phyloP scores from a whole-genome alignment of 1,140 invertebrate species.

The Drosophila punjabiensis region DNA sequence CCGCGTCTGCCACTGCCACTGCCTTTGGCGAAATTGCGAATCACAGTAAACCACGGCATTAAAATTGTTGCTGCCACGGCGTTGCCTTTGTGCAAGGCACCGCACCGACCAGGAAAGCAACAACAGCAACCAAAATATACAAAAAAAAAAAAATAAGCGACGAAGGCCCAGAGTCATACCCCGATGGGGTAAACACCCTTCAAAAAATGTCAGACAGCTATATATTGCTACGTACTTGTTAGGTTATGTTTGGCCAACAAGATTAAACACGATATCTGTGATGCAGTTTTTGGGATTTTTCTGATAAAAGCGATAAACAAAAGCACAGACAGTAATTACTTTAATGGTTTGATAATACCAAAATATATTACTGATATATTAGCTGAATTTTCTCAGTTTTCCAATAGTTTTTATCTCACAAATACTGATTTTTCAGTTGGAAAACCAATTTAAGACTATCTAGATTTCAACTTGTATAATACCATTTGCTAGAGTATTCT shows the following conservation, averaged over 20 bases:
- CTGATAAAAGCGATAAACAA: not conserved
- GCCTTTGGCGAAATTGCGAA: constrained; percentile 61
- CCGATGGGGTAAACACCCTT: constrained; percentile 16
- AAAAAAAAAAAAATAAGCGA: constrained; percentile 17
- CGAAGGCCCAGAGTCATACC: not conserved
- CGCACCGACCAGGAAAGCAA: constrained; percentile 53
- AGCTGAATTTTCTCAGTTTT: not conserved
- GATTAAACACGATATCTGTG: not conserved
- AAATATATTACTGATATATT: not conserved
- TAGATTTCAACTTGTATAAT: not conserved
- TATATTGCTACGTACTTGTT: not conserved
- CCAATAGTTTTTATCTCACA: not conserved
- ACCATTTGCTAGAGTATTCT: constrained; percentile 6
- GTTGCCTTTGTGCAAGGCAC: constrained; percentile 68
- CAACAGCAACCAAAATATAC: constrained; percentile 36
- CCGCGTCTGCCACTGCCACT: constrained; percentile 11
- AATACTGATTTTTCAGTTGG: not conserved
- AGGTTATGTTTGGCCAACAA: not conserved
- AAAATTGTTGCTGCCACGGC: constrained; percentile 67
- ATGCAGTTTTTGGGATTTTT: not conserved
- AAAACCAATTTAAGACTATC: not conserved
- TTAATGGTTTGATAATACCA: not conserved
- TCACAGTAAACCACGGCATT: constrained; percentile 69
- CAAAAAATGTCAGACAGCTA: not conserved
- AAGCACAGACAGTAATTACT: too few species aligned